Conservation (phyloP, 1,140 invertebrate genomes). For the Nilaparvata lugens region DNA sequence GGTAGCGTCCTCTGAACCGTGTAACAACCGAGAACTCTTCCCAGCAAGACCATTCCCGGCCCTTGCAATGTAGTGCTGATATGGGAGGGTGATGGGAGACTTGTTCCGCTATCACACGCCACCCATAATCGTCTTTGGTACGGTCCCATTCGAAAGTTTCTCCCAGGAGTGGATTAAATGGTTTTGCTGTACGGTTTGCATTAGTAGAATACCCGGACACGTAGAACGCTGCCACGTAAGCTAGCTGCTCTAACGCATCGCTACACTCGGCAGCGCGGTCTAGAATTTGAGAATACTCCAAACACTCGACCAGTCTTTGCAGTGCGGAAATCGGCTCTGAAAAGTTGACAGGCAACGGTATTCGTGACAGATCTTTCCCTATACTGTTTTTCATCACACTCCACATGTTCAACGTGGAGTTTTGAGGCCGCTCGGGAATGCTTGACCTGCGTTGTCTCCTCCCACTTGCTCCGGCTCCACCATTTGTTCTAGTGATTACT, state of each 20-base stretch:
- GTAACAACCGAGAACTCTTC: conserved; percentile 97
- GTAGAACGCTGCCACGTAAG: conserved; percentile 91
- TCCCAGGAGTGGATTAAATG: conserved; percentile 81
- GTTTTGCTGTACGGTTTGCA: conserved; percentile 58
- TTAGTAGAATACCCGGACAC: conserved; percentile 93
- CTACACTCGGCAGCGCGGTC: conserved; percentile 44
- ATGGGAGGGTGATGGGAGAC: conserved; percentile 98
- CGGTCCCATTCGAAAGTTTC: conserved; percentile 97
- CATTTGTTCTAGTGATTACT: too few relatives aligned
- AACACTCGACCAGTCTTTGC: conserved; percentile 94
- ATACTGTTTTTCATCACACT: conserved; percentile 99
- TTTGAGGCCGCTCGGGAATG: conserved; percentile 87
- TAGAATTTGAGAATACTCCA: conserved; percentile 89
- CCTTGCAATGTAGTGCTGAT: conserved; percentile 85
- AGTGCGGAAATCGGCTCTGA: conserved; percentile 97
- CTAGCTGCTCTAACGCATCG: conserved; percentile 75
- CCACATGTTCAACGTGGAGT: conserved; percentile 93
- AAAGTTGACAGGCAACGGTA: conserved; percentile 98
- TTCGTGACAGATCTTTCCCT: conserved; percentile 96
- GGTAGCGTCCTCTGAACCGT: conserved; percentile 96
- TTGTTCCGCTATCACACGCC: conserved; percentile 88
- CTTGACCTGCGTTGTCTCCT: conserved; percentile 46
- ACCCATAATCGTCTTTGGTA: conserved; percentile 79
- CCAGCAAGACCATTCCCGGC: conserved; percentile 81
- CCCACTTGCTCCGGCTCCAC: too few relatives aligned